phyloP scores from a whole-genome alignment of 2,888 invertebrate species.

The Ceriagrion tenellum region DNA sequence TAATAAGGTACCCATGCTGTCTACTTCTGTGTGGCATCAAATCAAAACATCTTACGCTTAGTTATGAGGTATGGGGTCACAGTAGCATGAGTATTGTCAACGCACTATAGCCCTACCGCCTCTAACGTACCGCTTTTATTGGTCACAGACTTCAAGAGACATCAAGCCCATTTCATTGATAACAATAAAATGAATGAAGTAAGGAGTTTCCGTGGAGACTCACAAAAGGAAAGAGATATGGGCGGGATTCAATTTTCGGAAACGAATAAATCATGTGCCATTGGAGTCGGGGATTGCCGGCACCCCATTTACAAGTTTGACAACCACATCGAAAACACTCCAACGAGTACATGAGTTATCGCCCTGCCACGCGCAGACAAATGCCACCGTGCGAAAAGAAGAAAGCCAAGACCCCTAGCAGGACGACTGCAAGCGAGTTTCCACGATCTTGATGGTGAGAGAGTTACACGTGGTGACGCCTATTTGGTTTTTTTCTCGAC shows the following conservation, averaged over 20 bases:
- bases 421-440: background rate
- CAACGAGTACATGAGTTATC: conserved; percentile 16
- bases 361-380: background rate
- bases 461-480: no score
- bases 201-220: background rate
- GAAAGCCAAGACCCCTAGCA: background rate
- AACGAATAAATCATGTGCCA: background rate
- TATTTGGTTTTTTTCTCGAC: no score
- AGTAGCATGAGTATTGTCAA: background rate
- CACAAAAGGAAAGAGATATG: conserved; percentile 23
- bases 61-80: background rate
- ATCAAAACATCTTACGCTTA: background rate
- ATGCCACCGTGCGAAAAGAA: background rate
- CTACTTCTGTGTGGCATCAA: no score
- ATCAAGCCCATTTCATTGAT: background rate
- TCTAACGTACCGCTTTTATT: background rate
- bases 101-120: background rate
- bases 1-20: no score
- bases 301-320: conserved; percentile 18
- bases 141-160: background rate
- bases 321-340: conserved; percentile 15
- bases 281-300: background rate
- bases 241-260: conserved; percentile 6
- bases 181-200: background rate
- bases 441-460: no score